A percentile compares a stretch with the other conserved stretches of the same genome.
These are phyloP conservation scores for Pocillopora grandis DNA, from an alignment of 92 coral and sea anemone species.

Conservation along the genomic window DNA sequence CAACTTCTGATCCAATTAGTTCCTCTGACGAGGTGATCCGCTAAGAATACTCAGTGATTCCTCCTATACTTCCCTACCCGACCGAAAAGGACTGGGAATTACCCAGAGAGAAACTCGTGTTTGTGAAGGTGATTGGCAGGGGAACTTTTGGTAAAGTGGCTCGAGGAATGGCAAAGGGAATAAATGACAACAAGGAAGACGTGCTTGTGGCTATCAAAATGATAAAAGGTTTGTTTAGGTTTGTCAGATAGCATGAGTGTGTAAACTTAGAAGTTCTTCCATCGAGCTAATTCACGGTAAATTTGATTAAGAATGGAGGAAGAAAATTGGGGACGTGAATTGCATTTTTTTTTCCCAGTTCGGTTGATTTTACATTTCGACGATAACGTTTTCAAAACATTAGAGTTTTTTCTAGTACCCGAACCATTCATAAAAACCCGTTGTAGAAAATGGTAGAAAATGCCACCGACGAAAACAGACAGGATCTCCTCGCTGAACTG, in stretches of 20 bases:
- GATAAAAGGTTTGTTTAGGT: slow-evolving; percentile 45
- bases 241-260: no score
- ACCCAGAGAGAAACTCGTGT: slow-evolving; percentile 55
- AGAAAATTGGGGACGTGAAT: no score
- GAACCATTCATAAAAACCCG: no score
- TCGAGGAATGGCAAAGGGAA: slow-evolving; percentile 46
- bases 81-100: slow-evolving; percentile 54
- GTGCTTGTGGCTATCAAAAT: slow-evolving; percentile 66
- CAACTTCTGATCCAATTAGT: neutral
- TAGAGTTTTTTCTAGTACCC: no score
- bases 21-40: neutral
- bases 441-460: slow-evolving; percentile 68
- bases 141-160: slow-evolving; percentile 78
- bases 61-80: slow-evolving; percentile 21
- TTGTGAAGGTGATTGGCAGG: slow-evolving; percentile 66
- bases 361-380: no score
- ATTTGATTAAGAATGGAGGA: no score
- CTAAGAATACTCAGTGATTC: slow-evolving; percentile 34
- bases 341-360: no score
- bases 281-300: no score
- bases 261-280: no score
- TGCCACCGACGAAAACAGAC: slow-evolving; percentile 70
- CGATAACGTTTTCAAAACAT: no score
- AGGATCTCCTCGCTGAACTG: slow-evolving; percentile 73
- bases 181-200: slow-evolving; percentile 32